Evolutionary conservation across 2,797 vertebrate species (phyloP).

Genomic region (Coracias cyanogaster): DNA sequence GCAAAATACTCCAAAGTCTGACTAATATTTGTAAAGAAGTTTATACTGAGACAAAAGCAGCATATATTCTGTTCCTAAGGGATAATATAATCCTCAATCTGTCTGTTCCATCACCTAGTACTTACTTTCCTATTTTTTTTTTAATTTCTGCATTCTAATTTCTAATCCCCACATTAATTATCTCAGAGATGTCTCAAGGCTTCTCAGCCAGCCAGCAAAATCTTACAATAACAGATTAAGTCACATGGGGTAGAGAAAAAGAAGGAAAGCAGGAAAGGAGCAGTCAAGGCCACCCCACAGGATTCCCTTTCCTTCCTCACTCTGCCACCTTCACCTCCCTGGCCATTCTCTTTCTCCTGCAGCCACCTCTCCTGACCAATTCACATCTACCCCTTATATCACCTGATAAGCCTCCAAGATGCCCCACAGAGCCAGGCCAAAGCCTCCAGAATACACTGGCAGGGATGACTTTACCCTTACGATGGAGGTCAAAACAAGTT

Average conservation of each 20-base stretch:
- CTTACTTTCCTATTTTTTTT: not conserved
- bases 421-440: not conserved
- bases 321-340: not conserved
- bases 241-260: not conserved
- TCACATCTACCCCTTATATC: not conserved
- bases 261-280: not conserved
- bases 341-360: not conserved
- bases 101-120: not conserved
- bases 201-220: not conserved
- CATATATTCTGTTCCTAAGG: not conserved
- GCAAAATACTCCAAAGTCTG: not conserved
- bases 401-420: not conserved
- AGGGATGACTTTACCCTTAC: not conserved
- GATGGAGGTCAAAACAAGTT: not conserved
- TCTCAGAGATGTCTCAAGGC: not conserved
- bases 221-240: not conserved
- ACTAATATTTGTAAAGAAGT: not conserved
- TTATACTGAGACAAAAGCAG: not conserved
- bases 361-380: not conserved
- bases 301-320: not conserved
- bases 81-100: not conserved
- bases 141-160: not conserved
- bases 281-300: rapidly evolving
- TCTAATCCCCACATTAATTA: not conserved
- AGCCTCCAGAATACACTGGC: not conserved